These are phyloP conservation scores for Metaphire vulgaris DNA, from an alignment of 1,140 invertebrate genomes.

Conservation along the genomic window DNA sequence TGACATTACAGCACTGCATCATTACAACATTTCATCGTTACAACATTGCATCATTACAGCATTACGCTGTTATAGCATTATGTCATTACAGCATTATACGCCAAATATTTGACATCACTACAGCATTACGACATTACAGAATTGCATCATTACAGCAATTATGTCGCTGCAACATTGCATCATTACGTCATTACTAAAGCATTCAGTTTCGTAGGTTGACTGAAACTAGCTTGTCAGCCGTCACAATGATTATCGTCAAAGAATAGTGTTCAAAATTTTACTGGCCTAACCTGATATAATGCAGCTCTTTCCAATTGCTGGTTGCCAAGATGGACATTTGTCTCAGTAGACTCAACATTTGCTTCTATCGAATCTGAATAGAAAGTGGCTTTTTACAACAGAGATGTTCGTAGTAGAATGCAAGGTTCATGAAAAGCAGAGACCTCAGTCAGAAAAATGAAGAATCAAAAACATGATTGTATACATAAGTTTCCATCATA, in stretches of 20 bases:
- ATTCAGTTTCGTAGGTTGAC: too few relatives aligned
- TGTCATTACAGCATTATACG: too few relatives aligned
- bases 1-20: too few relatives aligned
- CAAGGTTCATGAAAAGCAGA: neutral
- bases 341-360: constrained; percentile 4
- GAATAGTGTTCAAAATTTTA: neutral
- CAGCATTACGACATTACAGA: neutral
- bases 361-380: constrained; percentile 9
- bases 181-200: neutral
- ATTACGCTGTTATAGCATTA: too few relatives aligned
- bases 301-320: constrained; percentile 14
- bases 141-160: too few relatives aligned
- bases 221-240: too few relatives aligned
- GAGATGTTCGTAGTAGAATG: neutral
- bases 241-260: neutral
- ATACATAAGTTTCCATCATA: too few relatives aligned
- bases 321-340: constrained; percentile 9
- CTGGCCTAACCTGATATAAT: constrained; percentile 17
- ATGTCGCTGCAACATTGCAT: too few relatives aligned
- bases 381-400: neutral
- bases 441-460: neutral
- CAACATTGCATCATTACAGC: too few relatives aligned
- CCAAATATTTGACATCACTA: too few relatives aligned
- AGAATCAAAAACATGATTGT: too few relatives aligned
- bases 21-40: too few relatives aligned